Conservation (phyloP, 2,797 vertebrate species). For the Melanotaenia pygmaea region DNA sequence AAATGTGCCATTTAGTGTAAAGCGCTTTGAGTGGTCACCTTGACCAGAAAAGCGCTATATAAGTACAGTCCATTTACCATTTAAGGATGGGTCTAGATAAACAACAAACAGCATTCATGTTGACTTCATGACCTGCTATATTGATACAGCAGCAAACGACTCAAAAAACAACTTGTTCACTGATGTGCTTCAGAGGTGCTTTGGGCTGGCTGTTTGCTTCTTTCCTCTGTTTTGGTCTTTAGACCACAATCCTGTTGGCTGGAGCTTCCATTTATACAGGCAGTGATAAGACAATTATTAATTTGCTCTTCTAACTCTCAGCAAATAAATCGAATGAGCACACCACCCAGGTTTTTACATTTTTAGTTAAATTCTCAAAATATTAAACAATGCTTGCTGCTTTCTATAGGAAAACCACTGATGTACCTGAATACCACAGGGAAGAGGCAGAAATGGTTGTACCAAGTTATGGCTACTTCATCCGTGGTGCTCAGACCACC, state of each 20-base stretch:
- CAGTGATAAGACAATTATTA: neutral
- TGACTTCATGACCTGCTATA: no score
- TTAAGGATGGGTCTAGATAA: neutral
- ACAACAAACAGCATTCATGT: neutral
- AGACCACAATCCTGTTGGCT: neutral
- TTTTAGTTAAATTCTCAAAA: neutral
- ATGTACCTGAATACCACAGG: conserved; percentile 87
- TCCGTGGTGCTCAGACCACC: conserved; percentile 94
- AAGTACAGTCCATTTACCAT: no score
- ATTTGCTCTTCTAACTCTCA: neutral
- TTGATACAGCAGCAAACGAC: neutral
- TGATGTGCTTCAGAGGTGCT: neutral
- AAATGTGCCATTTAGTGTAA: no score
- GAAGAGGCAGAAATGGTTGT: conserved; percentile 93
- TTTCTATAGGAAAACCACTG: conserved; percentile 88
- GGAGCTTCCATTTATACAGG: neutral
- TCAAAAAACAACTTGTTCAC: neutral
- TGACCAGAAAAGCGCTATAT: no score
- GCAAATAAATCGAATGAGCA: neutral
- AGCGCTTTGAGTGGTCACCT: no score
- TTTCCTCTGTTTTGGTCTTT: neutral
- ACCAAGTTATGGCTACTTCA: conserved; percentile 92
- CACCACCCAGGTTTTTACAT: no score
- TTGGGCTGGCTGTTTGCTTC: neutral
- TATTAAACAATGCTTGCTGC: neutral